These are phyloP conservation scores for Catocala nupta DNA, from an alignment of 2,888 invertebrate species.

Conservation along the genomic window DNA sequence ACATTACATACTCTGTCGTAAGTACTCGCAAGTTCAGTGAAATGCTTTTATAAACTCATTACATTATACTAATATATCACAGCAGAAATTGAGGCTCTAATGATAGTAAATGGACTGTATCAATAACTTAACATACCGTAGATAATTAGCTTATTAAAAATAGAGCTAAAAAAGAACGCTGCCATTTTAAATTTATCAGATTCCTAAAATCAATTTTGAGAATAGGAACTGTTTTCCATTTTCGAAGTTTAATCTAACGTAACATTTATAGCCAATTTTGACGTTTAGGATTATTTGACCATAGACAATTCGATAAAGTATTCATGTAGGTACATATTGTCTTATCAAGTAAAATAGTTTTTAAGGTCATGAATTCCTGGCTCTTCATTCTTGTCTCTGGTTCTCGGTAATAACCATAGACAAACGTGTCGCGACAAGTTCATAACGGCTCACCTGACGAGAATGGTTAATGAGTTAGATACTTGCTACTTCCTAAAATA, in stretches of 20 bases:
- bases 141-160: background rate
- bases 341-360: conserved; percentile 11
- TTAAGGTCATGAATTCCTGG: conserved; percentile 30
- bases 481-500: conserved; percentile 44
- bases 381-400: conserved; percentile 33
- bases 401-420: conserved; percentile 36
- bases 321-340: background rate
- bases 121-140: background rate
- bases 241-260: too few relatives aligned
- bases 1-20: conserved; percentile 31
- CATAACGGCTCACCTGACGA: conserved; percentile 40
- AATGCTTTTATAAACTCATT: conserved; percentile 32
- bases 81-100: background rate
- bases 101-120: conserved; percentile 7
- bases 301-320: too few relatives aligned
- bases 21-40: conserved; percentile 18
- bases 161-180: background rate
- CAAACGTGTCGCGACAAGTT: conserved; percentile 50
- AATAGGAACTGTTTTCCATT: too few relatives aligned
- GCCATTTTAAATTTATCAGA: too few relatives aligned
- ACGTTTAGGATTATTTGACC: too few relatives aligned
- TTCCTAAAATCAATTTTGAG: too few relatives aligned
- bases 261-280: too few relatives aligned
- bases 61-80: conserved; percentile 16
- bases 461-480: conserved; percentile 40